Conservation (phyloP, 37 sponge, comb jelly and placozoan genomes). For the Bolinopsis microptera region DNA sequence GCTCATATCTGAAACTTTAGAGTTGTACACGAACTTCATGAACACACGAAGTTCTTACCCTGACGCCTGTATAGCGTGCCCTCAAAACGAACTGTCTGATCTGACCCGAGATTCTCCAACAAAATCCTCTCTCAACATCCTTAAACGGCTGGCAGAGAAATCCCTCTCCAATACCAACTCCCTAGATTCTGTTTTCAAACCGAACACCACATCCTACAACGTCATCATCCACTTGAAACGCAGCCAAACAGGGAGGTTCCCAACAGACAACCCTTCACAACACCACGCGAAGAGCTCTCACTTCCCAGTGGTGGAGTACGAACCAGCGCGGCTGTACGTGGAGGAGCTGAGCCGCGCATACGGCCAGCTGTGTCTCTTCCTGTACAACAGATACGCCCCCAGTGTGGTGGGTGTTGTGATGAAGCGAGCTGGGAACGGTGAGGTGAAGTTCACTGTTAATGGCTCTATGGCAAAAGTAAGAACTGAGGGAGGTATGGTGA, state of each 20-base stretch:
- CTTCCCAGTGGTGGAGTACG: slow-evolving; percentile 60
- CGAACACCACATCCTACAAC: slow-evolving; percentile 19
- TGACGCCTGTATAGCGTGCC: slow-evolving; percentile 33
- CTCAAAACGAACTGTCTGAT: slow-evolving; percentile 16
- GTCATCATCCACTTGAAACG: slow-evolving; percentile 42
- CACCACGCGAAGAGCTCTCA: slow-evolving; percentile 49
- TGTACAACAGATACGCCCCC: slow-evolving; percentile 22
- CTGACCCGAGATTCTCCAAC: neutral
- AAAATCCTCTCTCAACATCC: slow-evolving; percentile 20
- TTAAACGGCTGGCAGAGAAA: slow-evolving; percentile 35
- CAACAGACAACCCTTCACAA: neutral
- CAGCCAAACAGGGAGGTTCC: neutral
- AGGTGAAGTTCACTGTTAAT: slow-evolving; percentile 47
- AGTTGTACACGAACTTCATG: slow-evolving; percentile 13
- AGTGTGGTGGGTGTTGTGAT: slow-evolving; percentile 5
- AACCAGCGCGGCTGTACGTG: slow-evolving; percentile 16
- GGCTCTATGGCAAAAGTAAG: neutral
- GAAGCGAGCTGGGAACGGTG: neutral
- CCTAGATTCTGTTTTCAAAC: neutral
- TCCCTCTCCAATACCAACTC: neutral
- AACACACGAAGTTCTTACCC: neutral
- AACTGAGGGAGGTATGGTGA: neutral
- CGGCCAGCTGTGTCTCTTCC: slow-evolving; percentile 16
- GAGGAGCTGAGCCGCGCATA: slow-evolving; percentile 9
- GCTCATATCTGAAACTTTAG: neutral